Conservation (phyloP, 1,140 invertebrate species). For the Scaptomyza montana region DNA sequence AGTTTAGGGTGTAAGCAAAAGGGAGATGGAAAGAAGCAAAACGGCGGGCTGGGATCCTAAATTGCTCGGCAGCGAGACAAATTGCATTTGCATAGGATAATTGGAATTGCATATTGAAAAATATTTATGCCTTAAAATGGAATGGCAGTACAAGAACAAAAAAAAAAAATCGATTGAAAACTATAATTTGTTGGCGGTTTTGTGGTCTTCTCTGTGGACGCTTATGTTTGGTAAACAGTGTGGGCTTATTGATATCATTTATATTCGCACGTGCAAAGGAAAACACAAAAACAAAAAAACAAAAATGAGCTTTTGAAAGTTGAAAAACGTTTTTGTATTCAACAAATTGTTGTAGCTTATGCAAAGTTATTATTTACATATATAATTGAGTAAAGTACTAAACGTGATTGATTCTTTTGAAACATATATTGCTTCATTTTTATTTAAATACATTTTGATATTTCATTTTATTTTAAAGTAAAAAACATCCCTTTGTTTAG, state of each 20-base stretch:
- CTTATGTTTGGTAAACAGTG: slow-evolving; percentile 21
- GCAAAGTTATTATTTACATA: neutral
- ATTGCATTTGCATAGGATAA: slow-evolving; percentile 80
- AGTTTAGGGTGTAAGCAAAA: slow-evolving; percentile 25
- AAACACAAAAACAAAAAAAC: too few species aligned
- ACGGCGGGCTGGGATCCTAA: slow-evolving; percentile 35
- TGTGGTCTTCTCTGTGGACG: slow-evolving; percentile 26
- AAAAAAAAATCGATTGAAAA: slow-evolving; percentile 59
- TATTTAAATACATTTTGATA: neutral
- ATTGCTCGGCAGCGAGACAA: slow-evolving; percentile 74
- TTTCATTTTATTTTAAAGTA: neutral
- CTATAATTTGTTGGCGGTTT: slow-evolving; percentile 66
- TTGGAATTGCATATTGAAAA: slow-evolving; percentile 66
- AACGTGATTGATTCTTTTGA: neutral
- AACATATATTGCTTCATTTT: neutral
- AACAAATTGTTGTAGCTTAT: slow-evolving; percentile 5
- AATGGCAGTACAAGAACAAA: slow-evolving; percentile 1
- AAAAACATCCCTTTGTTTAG: neutral
- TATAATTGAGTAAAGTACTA: neutral
- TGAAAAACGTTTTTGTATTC: slow-evolving; percentile 4
- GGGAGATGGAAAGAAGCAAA: slow-evolving; percentile 6
- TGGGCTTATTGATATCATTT: slow-evolving; percentile 28
- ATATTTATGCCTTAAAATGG: slow-evolving; percentile 35
- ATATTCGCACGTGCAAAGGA: slow-evolving; percentile 5
- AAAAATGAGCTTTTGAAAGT: slow-evolving; percentile 11